These are phyloP conservation scores for Lonchura striata DNA, from an alignment of 2,113 vertebrate species.

Conservation along the genomic window DNA sequence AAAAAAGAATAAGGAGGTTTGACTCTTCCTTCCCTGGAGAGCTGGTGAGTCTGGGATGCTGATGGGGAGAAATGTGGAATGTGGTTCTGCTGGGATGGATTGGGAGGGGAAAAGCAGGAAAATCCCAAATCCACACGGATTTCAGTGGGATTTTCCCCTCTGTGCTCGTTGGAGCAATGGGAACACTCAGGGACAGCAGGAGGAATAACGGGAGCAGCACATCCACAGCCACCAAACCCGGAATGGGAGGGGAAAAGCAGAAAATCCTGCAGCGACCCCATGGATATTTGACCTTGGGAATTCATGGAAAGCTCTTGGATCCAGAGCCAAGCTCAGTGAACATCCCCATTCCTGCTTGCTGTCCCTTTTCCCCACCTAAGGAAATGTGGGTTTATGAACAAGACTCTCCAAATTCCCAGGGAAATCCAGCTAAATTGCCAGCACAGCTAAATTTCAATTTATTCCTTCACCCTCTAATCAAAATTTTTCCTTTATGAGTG, in stretches of 20 bases:
- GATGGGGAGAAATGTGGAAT: neutral
- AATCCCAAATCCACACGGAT: neutral
- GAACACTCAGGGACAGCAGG: too few species aligned
- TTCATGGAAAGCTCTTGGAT: fast-evolving
- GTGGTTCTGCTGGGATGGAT: neutral
- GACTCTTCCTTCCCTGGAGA: neutral
- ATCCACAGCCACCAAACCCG: too few species aligned
- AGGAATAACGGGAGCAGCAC: too few species aligned
- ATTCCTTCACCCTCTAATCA: neutral
- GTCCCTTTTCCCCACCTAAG: neutral
- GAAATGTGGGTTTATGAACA: fast-evolving
- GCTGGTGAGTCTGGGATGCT: neutral
- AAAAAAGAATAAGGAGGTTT: conserved; percentile 23
- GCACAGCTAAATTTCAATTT: neutral
- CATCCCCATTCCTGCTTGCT: neutral
- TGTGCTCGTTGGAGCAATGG: neutral
- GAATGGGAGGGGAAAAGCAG: neutral
- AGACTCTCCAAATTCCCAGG: neutral
- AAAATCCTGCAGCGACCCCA: neutral
- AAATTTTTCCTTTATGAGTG: neutral
- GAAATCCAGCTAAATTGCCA: neutral
- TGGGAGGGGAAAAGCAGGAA: neutral
- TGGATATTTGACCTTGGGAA: neutral
- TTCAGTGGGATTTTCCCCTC: fast-evolving
- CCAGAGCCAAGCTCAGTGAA: neutral